A percentile compares a stretch with the other conserved stretches of the same genome.
These are phyloP conservation scores for Vidua chalybeata DNA, from an alignment of 2,113 vertebrate genomes.

Conservation along the genomic window DNA sequence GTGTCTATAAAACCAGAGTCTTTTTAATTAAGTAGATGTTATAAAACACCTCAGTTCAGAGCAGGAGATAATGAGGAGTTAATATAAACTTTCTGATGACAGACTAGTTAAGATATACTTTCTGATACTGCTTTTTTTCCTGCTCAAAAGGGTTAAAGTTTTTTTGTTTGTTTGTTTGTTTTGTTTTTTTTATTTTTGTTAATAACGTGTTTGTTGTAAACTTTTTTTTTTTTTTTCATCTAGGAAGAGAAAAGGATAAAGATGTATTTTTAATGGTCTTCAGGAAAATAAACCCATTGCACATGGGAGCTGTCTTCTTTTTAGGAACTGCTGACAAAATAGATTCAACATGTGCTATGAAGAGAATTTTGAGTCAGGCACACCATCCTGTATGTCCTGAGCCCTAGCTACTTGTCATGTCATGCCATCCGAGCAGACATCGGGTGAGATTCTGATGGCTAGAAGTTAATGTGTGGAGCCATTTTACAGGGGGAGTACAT, in stretches of 20 bases:
- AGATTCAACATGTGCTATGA: background rate
- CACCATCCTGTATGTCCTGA: background rate
- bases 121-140: background rate
- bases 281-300: background rate
- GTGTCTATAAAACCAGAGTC: background rate
- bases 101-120: background rate
- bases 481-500: background rate
- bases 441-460: background rate
- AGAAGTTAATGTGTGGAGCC: background rate
- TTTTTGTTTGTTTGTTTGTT: background rate
- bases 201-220: background rate
- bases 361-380: background rate
- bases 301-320: background rate
- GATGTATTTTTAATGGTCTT: background rate
- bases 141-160: accelerated
- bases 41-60: background rate
- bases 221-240: background rate
- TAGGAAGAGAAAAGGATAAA: background rate
- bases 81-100: background rate
- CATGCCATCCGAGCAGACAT: background rate
- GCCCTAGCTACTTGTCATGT: background rate
- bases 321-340: background rate
- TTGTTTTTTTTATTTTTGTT: background rate
- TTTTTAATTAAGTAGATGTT: background rate
- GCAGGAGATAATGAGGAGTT: background rate